These are phyloP conservation scores for Eurosta solidaginis DNA, from an alignment of 1,140 invertebrate genomes.

Conservation along the genomic window DNA sequence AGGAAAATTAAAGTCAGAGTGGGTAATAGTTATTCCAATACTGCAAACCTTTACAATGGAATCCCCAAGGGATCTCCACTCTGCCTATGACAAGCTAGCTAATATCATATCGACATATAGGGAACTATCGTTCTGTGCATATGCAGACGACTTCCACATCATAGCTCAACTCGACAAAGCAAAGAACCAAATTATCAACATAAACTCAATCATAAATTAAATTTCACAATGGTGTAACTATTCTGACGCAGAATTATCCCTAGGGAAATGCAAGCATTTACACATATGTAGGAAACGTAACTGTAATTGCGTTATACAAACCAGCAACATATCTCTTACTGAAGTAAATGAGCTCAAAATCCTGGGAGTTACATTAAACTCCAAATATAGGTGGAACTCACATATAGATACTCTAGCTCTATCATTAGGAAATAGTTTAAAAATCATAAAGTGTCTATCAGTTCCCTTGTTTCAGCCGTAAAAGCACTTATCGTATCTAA, in stretches of 20 bases:
- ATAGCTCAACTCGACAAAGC: not conserved
- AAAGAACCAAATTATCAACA: not conserved
- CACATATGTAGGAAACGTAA: conserved; percentile 31
- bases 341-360: conserved; percentile 2
- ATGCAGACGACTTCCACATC: too few relatives aligned
- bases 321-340: not conserved
- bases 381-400: conserved; percentile 18
- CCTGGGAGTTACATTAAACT: conserved; percentile 24
- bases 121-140: not conserved
- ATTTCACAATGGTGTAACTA: conserved; percentile 20
- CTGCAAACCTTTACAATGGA: not conserved
- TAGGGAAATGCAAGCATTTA: conserved; percentile 32
- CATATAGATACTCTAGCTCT: not conserved
- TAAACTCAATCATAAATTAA: conserved; percentile 2
- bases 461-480: too few relatives aligned
- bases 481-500: conserved; percentile 26
- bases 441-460: conserved; percentile 33
- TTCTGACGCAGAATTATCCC: conserved; percentile 8
- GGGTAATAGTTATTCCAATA: too few relatives aligned
- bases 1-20: too few relatives aligned
- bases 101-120: conserved; percentile 30
- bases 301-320: not conserved
- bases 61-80: conserved; percentile 31
- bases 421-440: too few relatives aligned
- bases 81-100: conserved; percentile 27